Evolutionary conservation across 23 tunicate species (phyloP).

Genomic region (Trididemnum clinides): DNA sequence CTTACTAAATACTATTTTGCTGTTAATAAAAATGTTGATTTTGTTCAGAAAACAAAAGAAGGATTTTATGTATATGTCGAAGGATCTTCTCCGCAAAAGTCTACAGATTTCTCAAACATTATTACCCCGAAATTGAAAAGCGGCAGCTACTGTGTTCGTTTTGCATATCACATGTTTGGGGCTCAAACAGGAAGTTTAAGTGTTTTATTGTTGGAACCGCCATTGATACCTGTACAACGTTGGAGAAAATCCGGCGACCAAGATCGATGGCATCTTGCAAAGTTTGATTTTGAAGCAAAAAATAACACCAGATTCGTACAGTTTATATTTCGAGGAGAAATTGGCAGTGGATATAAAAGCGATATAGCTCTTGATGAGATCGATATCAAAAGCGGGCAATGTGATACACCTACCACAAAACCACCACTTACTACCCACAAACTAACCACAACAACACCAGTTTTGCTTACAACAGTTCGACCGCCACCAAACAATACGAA

Average conservation of each 20-base stretch:
- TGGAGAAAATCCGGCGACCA: conserved; percentile 60
- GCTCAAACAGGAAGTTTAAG: conserved; percentile 52
- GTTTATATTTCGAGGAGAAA: conserved; percentile 60
- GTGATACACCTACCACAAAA: conserved; percentile 1
- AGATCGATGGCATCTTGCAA: conserved; percentile 50
- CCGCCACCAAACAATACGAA: neutral
- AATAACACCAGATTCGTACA: conserved; percentile 34
- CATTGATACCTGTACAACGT: neutral
- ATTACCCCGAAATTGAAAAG: conserved; percentile 56
- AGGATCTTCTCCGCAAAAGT: conserved; percentile 70
- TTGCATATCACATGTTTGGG: conserved; percentile 85
- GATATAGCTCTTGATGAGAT: conserved; percentile 88
- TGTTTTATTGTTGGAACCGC: conserved; percentile 14
- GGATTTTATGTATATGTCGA: conserved; percentile 86
- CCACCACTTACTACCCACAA: conserved; percentile 19
- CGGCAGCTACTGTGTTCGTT: conserved; percentile 68
- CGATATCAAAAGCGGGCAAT: conserved; percentile 44
- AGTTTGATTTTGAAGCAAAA: neutral
- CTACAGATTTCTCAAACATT: conserved; percentile 54
- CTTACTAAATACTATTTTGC: too few relatives aligned
- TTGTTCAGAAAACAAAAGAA: conserved; percentile 53
- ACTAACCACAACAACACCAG: conserved; percentile 42
- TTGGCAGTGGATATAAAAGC: conserved; percentile 78
- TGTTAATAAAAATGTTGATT: too few relatives aligned
- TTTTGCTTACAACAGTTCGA: neutral